Conservation (phyloP, 2,797 vertebrate species). For the Danionella dracula region DNA sequence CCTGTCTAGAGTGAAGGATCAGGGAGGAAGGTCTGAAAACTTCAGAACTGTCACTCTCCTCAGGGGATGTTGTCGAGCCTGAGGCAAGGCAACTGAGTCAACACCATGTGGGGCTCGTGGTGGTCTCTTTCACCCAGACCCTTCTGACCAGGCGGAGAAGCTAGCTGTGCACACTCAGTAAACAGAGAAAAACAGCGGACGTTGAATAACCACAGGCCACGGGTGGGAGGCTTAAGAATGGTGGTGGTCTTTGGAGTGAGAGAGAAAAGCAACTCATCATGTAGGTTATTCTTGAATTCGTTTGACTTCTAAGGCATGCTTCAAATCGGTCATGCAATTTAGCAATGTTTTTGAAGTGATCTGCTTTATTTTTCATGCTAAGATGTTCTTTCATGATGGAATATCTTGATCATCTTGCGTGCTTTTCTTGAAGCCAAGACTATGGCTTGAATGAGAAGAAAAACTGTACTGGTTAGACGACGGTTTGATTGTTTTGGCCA, state of each 20-base stretch:
- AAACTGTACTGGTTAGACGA: constrained; percentile 44
- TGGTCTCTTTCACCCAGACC: constrained; percentile 49
- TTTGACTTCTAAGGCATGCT: constrained; percentile 29
- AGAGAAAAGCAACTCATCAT: constrained; percentile 40
- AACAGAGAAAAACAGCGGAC: constrained; percentile 60
- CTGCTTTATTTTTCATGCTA: constrained; percentile 21
- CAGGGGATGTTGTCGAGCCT: constrained; percentile 63
- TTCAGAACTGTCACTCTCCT: constrained; percentile 56
- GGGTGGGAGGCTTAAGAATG: constrained; percentile 32
- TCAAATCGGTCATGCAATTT: constrained; percentile 36
- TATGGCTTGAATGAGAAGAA: constrained; percentile 26
- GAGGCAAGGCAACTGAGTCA: constrained; percentile 67
- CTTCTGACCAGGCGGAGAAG: constrained; percentile 49
- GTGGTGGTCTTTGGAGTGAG: constrained; percentile 35
- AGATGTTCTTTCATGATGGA: constrained; percentile 40
- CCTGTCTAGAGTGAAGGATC: constrained; percentile 32
- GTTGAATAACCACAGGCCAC: constrained; percentile 52
- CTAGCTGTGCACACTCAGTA: constrained; percentile 52
- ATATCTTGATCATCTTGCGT: constrained; percentile 40
- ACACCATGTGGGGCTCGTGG: constrained; percentile 50
- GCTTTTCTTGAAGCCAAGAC: constrained; percentile 34
- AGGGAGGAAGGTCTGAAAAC: constrained; percentile 46
- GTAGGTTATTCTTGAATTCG: constrained; percentile 32
- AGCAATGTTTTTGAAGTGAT: constrained; percentile 30
- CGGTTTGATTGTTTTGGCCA: constrained; percentile 44